Evolutionary conservation across 30 jellyfish, hydroid and myxozoan genomes (phyloP).

Genomic region (Mastigias papua): DNA sequence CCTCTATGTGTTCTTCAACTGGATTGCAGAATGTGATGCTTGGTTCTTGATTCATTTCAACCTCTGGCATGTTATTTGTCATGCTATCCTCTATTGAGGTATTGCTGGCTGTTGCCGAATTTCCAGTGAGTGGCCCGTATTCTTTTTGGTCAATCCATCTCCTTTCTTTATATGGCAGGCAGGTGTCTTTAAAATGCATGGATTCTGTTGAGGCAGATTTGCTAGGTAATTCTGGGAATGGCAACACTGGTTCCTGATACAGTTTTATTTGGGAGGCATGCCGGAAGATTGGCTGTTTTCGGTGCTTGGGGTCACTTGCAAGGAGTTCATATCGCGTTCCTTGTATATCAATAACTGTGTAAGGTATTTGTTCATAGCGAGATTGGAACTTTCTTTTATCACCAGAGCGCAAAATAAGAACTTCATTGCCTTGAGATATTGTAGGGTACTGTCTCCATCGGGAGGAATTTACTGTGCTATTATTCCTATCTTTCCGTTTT

Average conservation of each 20-base stretch:
- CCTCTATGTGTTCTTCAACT: neutral
- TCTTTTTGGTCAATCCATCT: neutral
- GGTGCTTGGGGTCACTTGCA: constrained; percentile 26
- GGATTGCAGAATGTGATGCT: neutral
- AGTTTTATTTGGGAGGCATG: constrained; percentile 21
- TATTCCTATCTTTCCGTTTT: neutral
- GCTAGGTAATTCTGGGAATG: neutral
- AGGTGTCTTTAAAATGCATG: neutral
- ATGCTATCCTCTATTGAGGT: constrained; percentile 9
- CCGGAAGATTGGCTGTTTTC: constrained; percentile 7
- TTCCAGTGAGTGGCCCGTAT: neutral
- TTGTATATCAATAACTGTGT: constrained; percentile 12
- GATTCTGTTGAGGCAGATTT: neutral
- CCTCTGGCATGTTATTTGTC: neutral
- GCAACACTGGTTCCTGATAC: constrained; percentile 6
- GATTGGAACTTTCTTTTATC: constrained; percentile 6
- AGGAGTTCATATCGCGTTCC: constrained; percentile 11
- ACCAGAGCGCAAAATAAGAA: constrained; percentile 8
- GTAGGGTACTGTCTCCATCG: constrained; percentile 6
- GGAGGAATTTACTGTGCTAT: neutral
- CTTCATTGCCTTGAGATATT: constrained; percentile 36
- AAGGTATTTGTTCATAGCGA: constrained; percentile 14
- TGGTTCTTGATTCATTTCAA: neutral
- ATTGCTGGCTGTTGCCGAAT: neutral
- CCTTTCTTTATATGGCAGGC: neutral